phyloP scores from a whole-genome alignment of 2,888 invertebrate species.

The Acrobasis repandana region DNA sequence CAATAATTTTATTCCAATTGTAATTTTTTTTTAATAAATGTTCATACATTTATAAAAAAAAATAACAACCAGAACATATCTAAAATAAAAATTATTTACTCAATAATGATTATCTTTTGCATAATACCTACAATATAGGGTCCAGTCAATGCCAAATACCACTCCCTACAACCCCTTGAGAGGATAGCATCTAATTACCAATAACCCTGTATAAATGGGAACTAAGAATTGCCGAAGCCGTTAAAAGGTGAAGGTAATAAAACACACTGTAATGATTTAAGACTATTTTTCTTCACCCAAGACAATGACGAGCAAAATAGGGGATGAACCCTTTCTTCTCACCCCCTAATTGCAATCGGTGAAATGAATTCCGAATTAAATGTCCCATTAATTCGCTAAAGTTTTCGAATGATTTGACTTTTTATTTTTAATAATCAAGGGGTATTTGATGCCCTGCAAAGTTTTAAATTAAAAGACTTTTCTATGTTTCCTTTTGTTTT shows the following conservation, averaged over 20 bases:
- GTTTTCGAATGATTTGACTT: conserved; percentile 30
- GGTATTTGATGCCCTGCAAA: neutral
- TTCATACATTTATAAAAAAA: no score
- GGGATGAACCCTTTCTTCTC: conserved; percentile 28
- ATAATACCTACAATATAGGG: no score
- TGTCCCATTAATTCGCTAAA: conserved; percentile 29
- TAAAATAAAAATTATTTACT: no score
- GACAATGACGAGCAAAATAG: conserved; percentile 28
- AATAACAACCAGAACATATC: no score
- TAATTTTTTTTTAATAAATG: no score
- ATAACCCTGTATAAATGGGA: no score
- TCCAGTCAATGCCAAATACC: no score
- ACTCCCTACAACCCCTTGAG: no score
- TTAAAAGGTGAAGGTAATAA: conserved; percentile 16
- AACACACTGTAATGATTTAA: conserved; percentile 11
- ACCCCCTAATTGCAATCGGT: conserved; percentile 32
- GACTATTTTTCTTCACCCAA: conserved; percentile 23
- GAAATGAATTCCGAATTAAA: conserved; percentile 32
- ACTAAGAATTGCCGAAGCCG: neutral
- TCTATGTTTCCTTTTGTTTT: neutral
- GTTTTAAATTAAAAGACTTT: conserved; percentile 16
- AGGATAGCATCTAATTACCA: no score
- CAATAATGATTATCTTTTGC: no score
- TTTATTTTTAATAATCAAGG: conserved; percentile 26
- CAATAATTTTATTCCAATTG: no score